Percentiles rank a stretch among this genome's conserved stretches.
These are phyloP conservation scores for Chaenocephalus aceratus DNA, from an alignment of 2,113 vertebrate species.

Conservation along the genomic window DNA sequence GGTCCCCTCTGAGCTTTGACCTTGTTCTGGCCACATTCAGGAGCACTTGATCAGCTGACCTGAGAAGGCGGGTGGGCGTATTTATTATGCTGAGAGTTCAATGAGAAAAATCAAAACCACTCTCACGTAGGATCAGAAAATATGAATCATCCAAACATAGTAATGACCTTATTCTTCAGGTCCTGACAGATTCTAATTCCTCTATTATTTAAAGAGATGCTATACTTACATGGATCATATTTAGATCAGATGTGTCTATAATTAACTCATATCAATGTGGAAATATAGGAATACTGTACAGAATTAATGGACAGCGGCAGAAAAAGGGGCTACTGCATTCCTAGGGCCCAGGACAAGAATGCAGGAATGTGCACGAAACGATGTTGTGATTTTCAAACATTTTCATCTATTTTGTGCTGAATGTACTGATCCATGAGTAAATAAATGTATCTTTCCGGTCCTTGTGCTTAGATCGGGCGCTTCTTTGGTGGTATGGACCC, in stretches of 20 bases:
- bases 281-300: neutral
- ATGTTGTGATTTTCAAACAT: neutral
- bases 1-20: no score
- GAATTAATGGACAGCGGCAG: neutral
- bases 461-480: constrained; percentile 75
- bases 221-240: neutral
- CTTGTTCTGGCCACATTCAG: no score
- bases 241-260: neutral
- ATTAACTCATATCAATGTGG: neutral
- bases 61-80: no score
- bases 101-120: neutral
- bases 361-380: neutral
- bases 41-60: no score
- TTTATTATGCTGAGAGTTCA: no score
- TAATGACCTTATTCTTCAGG: neutral
- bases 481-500: constrained; percentile 96
- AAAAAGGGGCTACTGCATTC: neutral
- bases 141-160: neutral
- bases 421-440: neutral
- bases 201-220: neutral
- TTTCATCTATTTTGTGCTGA: neutral
- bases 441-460: neutral
- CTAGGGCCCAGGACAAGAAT: neutral
- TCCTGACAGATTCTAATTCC: neutral
- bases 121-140: neutral